Conservation (phyloP, 2,113 vertebrate genomes). For the Catharus fuscescens region DNA sequence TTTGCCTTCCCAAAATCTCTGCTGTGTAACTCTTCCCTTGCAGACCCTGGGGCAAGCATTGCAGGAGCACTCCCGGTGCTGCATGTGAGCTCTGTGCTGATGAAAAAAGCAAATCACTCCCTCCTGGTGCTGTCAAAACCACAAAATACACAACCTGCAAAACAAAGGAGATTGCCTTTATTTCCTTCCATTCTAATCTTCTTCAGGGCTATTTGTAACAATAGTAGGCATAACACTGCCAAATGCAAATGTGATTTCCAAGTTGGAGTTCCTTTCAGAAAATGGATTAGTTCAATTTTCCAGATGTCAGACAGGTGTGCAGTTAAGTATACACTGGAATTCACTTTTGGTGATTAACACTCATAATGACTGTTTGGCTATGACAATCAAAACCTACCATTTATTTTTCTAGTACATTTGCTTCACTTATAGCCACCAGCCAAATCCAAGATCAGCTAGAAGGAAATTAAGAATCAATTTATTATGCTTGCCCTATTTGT, state of each 20-base stretch:
- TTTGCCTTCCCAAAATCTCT: background rate
- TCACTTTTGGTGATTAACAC: slow-evolving; percentile 60
- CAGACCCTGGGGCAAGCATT: background rate
- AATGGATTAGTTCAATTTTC: slow-evolving; percentile 74
- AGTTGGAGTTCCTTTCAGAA: slow-evolving; percentile 60
- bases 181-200: slow-evolving; percentile 64
- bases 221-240: slow-evolving; percentile 48
- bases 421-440: slow-evolving; percentile 57
- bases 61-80: background rate
- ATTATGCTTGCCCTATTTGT: slow-evolving; percentile 57
- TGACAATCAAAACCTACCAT: slow-evolving; percentile 61
- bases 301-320: slow-evolving; percentile 71
- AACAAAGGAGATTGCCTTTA: slow-evolving; percentile 48
- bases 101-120: background rate
- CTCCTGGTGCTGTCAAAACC: slow-evolving; percentile 12
- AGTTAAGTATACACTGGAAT: slow-evolving; percentile 68
- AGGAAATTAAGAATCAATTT: slow-evolving; percentile 72
- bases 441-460: slow-evolving; percentile 55
- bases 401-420: slow-evolving; percentile 68
- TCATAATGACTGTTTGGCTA: slow-evolving; percentile 61
- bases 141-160: background rate
- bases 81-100: background rate
- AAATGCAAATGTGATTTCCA: slow-evolving; percentile 51
- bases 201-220: slow-evolving; percentile 64
- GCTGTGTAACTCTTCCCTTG: background rate